Conservation (phyloP, 92 coral and sea anemone genomes). For the Phenganax subtilis region DNA sequence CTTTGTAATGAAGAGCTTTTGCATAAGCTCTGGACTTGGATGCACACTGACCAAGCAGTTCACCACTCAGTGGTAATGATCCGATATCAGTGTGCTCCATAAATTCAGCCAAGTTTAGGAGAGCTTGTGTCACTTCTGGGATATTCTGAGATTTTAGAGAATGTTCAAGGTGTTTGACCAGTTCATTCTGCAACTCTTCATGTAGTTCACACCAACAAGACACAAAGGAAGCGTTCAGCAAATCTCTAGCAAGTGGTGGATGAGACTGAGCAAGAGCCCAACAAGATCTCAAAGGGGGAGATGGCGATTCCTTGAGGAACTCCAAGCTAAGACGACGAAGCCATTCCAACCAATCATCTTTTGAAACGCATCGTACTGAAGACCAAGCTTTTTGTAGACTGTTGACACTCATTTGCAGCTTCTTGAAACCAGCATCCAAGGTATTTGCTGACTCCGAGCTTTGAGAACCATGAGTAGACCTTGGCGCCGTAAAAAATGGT, state of each 20-base stretch:
- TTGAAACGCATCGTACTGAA: conserved; percentile 87
- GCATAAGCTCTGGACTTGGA: conserved; percentile 98
- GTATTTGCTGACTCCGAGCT: conserved; percentile 80
- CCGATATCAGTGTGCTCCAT: conserved; percentile 99
- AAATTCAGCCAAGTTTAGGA: conserved; percentile 87
- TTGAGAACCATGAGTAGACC: conserved; percentile 73
- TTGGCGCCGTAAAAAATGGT: conserved; percentile 59
- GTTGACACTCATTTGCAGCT: conserved; percentile 82
- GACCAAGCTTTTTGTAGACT: conserved; percentile 97
- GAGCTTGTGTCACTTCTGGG: conserved; percentile 97
- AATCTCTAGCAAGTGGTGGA: conserved; percentile 98
- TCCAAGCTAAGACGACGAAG: conserved; percentile 85
- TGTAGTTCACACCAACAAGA: conserved; percentile 99
- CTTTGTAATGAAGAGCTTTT: conserved; percentile 98
- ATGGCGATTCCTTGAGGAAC: conserved; percentile 94
- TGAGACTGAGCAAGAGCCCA: conserved; percentile 97
- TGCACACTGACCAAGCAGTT: conserved; percentile 91
- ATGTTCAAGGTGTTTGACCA: conserved; percentile 77
- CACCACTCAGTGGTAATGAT: conserved; percentile 85
- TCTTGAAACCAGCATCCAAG: conserved; percentile 95
- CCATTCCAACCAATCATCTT: conserved; percentile 99
- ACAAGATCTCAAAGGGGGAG: conserved; percentile 90
- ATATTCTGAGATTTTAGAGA: conserved; percentile 77
- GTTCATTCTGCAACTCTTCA: conserved; percentile 92
- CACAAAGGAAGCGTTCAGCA: conserved; percentile 94